Evolutionary conservation across 2,888 invertebrate genomes (phyloP).

Genomic region (Eucera pruinosa): DNA sequence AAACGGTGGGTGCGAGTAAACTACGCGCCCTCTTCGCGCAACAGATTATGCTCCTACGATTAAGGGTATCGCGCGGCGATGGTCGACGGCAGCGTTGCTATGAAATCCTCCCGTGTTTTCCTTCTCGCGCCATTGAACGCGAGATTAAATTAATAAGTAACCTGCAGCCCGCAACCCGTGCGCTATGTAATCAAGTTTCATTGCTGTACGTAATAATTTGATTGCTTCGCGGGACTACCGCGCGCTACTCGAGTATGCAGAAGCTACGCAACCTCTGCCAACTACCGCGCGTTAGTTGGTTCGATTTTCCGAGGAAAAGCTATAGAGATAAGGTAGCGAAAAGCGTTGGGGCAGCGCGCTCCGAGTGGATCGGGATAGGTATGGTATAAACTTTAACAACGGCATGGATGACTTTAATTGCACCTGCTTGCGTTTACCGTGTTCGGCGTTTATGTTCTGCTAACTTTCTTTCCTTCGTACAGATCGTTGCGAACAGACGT

Average conservation of each 20-base stretch:
- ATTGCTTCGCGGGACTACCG: constrained; percentile 21
- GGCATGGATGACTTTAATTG: no score
- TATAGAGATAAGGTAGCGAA: no score
- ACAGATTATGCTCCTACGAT: no score
- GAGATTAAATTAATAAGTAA: constrained; percentile 33
- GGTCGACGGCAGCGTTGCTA: background rate
- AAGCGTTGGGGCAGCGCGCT: no score
- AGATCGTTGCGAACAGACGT: background rate
- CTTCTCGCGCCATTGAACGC: background rate
- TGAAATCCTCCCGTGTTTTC: background rate
- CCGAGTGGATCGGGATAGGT: no score
- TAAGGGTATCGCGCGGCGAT: no score
- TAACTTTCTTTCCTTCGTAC: no score
- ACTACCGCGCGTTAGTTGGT: background rate
- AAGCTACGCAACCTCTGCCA: constrained; percentile 9
- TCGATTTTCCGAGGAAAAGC: background rate
- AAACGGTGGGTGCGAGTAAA: background rate
- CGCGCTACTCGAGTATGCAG: background rate
- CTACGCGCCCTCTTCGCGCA: background rate
- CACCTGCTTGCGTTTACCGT: no score
- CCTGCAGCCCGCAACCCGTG: no score
- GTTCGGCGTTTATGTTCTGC: no score
- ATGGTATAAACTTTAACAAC: no score
- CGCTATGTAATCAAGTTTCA: constrained; percentile 26
- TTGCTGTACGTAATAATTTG: constrained; percentile 18